Percentiles rank a stretch among this genome's conserved stretches.
These are phyloP conservation scores for Accipiter virgatus DNA, from an alignment of 2,113 vertebrate genomes.

Conservation along the genomic window DNA sequence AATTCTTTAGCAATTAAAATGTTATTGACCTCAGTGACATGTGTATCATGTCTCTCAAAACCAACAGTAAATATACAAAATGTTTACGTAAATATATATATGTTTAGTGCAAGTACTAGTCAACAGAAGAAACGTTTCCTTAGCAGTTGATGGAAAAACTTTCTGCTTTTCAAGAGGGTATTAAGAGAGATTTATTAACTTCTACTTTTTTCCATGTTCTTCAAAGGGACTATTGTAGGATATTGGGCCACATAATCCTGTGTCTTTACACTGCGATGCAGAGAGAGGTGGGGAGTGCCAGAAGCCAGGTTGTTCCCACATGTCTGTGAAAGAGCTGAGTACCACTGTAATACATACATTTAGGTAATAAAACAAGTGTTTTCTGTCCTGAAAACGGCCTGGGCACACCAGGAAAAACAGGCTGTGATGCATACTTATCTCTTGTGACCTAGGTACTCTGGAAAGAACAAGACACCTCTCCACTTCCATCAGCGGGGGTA, in stretches of 20 bases:
- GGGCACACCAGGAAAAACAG: neutral
- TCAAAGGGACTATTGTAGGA: conserved; percentile 38
- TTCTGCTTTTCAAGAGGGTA: neutral
- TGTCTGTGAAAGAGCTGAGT: neutral
- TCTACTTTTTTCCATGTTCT: neutral
- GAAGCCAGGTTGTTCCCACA: conserved; percentile 1
- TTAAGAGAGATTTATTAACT: neutral
- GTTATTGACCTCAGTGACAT: conserved; percentile 69
- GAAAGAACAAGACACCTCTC: neutral
- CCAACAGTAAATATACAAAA: conserved; percentile 67
- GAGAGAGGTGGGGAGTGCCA: neutral
- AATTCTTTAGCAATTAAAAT: conserved; percentile 71
- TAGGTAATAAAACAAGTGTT: conserved; percentile 1
- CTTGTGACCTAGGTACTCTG: neutral
- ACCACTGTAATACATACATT: conserved; percentile 10
- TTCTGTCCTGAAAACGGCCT: neutral
- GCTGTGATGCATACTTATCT: neutral
- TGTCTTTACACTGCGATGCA: neutral
- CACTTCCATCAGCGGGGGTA: rapidly evolving
- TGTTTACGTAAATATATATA: conserved; percentile 57
- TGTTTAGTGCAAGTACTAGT: neutral
- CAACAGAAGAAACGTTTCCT: neutral
- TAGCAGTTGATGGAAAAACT: neutral
- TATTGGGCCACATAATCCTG: neutral
- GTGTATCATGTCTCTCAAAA: conserved; percentile 48